Percentiles rank a stretch among this genome's conserved stretches.
Conservation (phyloP, 1,140 invertebrate genomes). For the Hormaphis cornu region DNA sequence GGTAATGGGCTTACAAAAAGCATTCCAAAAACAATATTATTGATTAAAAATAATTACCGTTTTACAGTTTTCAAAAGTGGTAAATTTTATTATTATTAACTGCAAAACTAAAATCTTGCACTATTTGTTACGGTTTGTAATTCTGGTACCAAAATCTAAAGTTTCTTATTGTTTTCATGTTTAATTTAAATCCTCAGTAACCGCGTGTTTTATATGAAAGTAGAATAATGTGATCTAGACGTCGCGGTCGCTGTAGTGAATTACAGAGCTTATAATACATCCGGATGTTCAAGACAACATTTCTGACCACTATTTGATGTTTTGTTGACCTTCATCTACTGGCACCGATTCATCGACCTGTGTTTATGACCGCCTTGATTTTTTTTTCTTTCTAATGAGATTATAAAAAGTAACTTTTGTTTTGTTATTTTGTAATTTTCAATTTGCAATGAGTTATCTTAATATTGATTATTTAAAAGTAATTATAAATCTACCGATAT, state of each 20-base stretch:
- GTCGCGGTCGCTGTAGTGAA: neutral
- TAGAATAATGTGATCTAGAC: slow-evolving; percentile 16
- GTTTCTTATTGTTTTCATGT: neutral
- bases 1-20: too few species aligned
- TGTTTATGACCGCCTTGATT: slow-evolving; percentile 6
- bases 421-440: too few species aligned
- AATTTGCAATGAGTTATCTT: too few species aligned
- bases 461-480: too few species aligned
- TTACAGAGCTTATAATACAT: neutral
- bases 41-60: too few species aligned
- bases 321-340: slow-evolving; percentile 21
- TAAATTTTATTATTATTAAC: too few species aligned
- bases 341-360: slow-evolving; percentile 12
- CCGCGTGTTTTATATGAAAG: neutral
- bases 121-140: too few species aligned
- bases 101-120: too few species aligned
- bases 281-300: slow-evolving; percentile 21
- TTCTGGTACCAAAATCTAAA: neutral
- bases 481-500: too few species aligned
- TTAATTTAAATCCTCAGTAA: neutral
- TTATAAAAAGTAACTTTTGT: neutral
- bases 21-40: too few species aligned
- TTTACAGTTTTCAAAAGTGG: too few species aligned
- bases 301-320: slow-evolving; percentile 1
- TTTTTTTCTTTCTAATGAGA: neutral